Conservation (phyloP, 2,797 vertebrate genomes). For the Pangasius macronema region DNA sequence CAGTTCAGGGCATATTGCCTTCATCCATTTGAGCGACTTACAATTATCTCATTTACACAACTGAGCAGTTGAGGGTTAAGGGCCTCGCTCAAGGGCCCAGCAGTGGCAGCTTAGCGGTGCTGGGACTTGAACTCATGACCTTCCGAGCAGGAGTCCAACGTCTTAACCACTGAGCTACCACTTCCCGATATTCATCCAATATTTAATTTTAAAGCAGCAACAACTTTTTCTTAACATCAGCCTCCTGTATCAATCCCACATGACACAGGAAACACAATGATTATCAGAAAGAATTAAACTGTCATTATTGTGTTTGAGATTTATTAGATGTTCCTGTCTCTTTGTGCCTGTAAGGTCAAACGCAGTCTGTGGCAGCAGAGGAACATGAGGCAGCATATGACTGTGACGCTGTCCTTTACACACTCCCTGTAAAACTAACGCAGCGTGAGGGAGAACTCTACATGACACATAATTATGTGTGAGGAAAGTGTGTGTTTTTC, state of each 20-base stretch:
- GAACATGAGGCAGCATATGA: conserved; percentile 40
- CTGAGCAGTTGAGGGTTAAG: no score
- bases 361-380: background rate
- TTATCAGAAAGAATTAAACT: no score
- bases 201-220: background rate
- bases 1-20: background rate
- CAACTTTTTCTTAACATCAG: background rate
- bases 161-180: no score
- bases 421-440: conserved; percentile 24
- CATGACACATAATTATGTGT: conserved; percentile 33
- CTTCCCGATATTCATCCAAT: background rate
- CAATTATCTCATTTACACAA: no score
- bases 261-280: background rate
- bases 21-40: no score
- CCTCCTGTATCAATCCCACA: background rate
- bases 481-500: conserved; percentile 8
- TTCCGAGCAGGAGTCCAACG: no score
- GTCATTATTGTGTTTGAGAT: background rate
- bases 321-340: background rate
- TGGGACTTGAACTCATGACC: no score
- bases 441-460: conserved; percentile 30
- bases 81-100: no score
- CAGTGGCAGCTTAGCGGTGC: no score
- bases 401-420: conserved; percentile 15
- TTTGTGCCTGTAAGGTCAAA: conserved; percentile 38